These are phyloP conservation scores for Crotalus viridis DNA, from an alignment of 2,113 vertebrate genomes.

Conservation along the genomic window DNA sequence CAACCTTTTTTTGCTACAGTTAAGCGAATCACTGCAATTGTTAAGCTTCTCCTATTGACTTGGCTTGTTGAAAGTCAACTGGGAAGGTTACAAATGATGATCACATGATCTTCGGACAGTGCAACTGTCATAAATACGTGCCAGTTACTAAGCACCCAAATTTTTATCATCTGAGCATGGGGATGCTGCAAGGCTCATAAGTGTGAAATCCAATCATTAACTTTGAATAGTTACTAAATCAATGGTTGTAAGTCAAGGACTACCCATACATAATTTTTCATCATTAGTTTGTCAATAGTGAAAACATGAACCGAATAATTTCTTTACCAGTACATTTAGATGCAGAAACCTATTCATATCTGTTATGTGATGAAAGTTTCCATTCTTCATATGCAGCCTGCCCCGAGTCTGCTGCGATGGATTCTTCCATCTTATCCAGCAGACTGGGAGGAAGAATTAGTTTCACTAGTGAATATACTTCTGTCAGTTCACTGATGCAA, in stretches of 20 bases:
- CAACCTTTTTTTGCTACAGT: not conserved
- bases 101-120: not conserved
- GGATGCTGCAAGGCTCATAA: not conserved
- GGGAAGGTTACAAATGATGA: not conserved
- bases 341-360: not conserved
- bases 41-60: not conserved
- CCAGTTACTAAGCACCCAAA: not conserved
- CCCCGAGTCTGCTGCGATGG: not conserved
- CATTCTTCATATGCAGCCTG: not conserved
- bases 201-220: not conserved
- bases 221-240: not conserved
- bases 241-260: not conserved
- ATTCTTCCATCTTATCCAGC: not conserved
- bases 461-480: not conserved
- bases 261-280: not conserved
- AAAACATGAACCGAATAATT: not conserved
- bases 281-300: not conserved
- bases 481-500: not conserved
- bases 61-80: not conserved
- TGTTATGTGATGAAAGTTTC: not conserved
- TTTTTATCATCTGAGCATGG: not conserved
- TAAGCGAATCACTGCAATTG: not conserved
- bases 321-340: not conserved
- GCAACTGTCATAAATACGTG: not conserved
- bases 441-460: not conserved